Base-by-base conservation (phyloP, 2,113 vertebrate species). In the Archilochus colubris region DNA sequence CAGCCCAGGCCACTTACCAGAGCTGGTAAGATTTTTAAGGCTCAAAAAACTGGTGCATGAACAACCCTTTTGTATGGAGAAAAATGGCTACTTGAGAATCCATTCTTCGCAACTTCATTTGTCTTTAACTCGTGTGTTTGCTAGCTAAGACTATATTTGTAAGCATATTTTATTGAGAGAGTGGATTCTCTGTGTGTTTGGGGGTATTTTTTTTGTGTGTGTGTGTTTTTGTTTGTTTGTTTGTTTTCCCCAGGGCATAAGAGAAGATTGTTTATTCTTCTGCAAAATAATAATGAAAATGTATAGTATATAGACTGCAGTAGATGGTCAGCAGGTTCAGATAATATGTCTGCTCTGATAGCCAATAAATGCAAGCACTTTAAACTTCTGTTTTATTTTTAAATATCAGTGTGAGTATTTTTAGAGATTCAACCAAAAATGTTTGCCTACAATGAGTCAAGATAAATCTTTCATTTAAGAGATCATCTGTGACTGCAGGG, bases 401-500 rank as follows among this genome's bases (percentile, higher is more conserved):
- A 91, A 88, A 33, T 59, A 57, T 82, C 51, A 72, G 7, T 64
- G 53, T 73, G 63, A 78, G 58, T 73, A 70, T 73, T 88, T 24
- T 80, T 79, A 91, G 36, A 48, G 25, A 86, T 86, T 95, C 28
- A 73, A 38, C 7, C 14, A 38, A 85, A 95, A 90, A 18, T 43
- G 25, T 83, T 48, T 75, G 31, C 69, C 17, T 82, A 14, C 38
- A 95, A 63, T 55, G 51, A 73, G 48, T 94, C 25, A 64, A 69
- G 9, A 18, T 83, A 86, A 86, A 82, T 68, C 25, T 94, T 96
- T 91, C 36, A 74, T 76, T 10, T 46, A 61, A 88, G 81, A 96
- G 61, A 91, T 67, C 69, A 83, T 20, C 55, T 61, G 31, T 89
- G 70, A 72, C 48, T 43, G 3, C 25, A 86, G 61, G 44, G 55